Base-by-base conservation (phyloP, 2,888 invertebrate species). In the Augochlorella aurata region DNA sequence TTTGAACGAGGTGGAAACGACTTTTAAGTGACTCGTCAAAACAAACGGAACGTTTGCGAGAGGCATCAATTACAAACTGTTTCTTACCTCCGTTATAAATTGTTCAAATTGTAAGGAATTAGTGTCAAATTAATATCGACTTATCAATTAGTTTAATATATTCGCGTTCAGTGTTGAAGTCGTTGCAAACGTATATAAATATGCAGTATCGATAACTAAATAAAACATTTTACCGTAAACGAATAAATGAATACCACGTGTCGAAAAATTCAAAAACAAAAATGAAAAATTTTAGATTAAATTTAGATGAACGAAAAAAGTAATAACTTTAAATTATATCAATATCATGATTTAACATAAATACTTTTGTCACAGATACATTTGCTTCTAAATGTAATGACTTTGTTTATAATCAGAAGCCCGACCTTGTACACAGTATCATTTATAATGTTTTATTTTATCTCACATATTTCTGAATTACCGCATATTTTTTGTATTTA, bases 21-120 rank as follows among this genome's bases (percentile, higher is more conserved):
- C 65, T n/a, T 9, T 21, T n/a, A 18, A n/a, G 44, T 65, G 44
- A 65, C 65, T 44, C 65, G 12, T n/a, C 65, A n/a, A 65, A 65
- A 65, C 65, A 12, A 54, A 54, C 21, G 8, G 52, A 54, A 54
- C 38, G 12, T 45, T 38, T 38, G 38, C 9, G 38, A 38, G 63
- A 18, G 18, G 3, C 63, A 14, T 63, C 18, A 10, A 63, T 38
- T 38, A 3, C 3, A 63, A 63, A 63, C 18, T 0, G 9, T 16
- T 63, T 18, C 4, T 63, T 63, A 29, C 0, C 16, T 10, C 38
- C 38, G 16, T 38, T 38, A 10, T 29, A 38, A 63, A 8, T 18
- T 3, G 18, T 38, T 63, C 29, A 18, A 18, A 63, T n/a, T 63
- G 18, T 63, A 63, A 38, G 38, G 63, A 63, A 63, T 58, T 58